phyloP scores from a whole-genome alignment of 2,797 vertebrate species.

The Coendou prehensilis region DNA sequence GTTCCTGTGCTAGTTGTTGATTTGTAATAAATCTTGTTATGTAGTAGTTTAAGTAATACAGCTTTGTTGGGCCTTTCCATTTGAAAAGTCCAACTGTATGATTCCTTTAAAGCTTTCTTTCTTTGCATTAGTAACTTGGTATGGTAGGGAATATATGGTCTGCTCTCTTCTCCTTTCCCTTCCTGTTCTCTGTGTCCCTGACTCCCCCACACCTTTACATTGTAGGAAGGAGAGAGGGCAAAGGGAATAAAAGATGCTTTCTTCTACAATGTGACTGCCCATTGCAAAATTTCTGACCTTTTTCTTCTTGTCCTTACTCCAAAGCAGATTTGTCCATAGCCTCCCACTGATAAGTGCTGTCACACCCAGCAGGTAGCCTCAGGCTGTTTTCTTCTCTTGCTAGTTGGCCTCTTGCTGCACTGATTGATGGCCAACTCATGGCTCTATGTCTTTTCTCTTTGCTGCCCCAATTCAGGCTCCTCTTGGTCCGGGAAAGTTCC shows the following conservation, averaged over 20 bases:
- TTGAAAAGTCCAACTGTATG: background rate
- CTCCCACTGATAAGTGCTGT: slow-evolving; percentile 5
- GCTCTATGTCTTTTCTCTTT: slow-evolving; percentile 15
- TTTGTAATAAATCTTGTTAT: background rate
- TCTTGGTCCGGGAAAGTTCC: background rate
- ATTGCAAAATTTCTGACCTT: background rate
- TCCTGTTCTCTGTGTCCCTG: background rate
- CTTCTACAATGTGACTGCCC: background rate
- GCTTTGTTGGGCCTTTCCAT: background rate
- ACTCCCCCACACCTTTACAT: background rate
- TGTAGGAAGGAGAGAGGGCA: background rate
- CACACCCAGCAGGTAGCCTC: background rate
- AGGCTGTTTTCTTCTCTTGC: background rate
- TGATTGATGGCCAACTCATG: slow-evolving; percentile 33
- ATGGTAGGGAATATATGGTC: background rate
- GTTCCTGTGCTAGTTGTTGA: background rate
- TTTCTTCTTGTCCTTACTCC: background rate
- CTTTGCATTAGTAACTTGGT: background rate
- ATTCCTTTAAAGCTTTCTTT: slow-evolving; percentile 10
- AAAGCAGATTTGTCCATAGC: slow-evolving; percentile 43
- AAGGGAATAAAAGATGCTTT: background rate
- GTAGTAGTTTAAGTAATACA: background rate
- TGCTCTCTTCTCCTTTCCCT: background rate
- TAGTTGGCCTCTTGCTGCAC: slow-evolving; percentile 4
- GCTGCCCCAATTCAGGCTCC: slow-evolving; percentile 23